These are phyloP conservation scores for Sycophaga agraensis DNA, from an alignment of 1,140 invertebrate species.

Conservation along the genomic window DNA sequence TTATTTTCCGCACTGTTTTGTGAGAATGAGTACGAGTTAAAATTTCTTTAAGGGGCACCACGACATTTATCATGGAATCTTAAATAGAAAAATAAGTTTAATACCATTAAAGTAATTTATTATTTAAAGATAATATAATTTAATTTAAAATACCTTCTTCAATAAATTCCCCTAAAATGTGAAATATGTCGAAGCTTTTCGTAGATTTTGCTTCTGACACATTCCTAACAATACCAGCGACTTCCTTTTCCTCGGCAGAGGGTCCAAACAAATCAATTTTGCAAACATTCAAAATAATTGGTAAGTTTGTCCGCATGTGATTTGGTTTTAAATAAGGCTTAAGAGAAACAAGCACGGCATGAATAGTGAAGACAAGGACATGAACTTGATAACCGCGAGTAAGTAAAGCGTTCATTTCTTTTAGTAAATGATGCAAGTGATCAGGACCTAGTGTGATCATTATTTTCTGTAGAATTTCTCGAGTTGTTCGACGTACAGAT, in stretches of 20 bases:
- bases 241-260: slow-evolving; percentile 88
- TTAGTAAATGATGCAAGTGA: slow-evolving; percentile 77
- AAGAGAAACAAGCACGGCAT: slow-evolving; percentile 76
- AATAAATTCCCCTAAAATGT: slow-evolving; percentile 79
- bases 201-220: slow-evolving; percentile 76
- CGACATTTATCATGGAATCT: slow-evolving; percentile 67
- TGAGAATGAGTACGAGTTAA: slow-evolving; percentile 75
- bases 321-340: slow-evolving; percentile 65
- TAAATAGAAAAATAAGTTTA: not conserved
- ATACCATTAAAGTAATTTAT: not conserved
- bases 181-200: slow-evolving; percentile 87
- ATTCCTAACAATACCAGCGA: slow-evolving; percentile 79
- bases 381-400: slow-evolving; percentile 92
- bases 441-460: slow-evolving; percentile 80
- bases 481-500: slow-evolving; percentile 79
- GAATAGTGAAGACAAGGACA: slow-evolving; percentile 86
- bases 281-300: slow-evolving; percentile 79
- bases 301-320: slow-evolving; percentile 77
- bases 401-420: slow-evolving; percentile 79
- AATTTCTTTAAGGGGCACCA: slow-evolving; percentile 82
- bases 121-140: not conserved
- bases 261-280: slow-evolving; percentile 86
- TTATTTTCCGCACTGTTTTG: slow-evolving; percentile 78
- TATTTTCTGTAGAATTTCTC: slow-evolving; percentile 88
- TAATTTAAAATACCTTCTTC: slow-evolving; percentile 56